Evolutionary conservation across 53 echinoderm and acorn worm species (phyloP).

Genomic region (Echinarachnius parma): DNA sequence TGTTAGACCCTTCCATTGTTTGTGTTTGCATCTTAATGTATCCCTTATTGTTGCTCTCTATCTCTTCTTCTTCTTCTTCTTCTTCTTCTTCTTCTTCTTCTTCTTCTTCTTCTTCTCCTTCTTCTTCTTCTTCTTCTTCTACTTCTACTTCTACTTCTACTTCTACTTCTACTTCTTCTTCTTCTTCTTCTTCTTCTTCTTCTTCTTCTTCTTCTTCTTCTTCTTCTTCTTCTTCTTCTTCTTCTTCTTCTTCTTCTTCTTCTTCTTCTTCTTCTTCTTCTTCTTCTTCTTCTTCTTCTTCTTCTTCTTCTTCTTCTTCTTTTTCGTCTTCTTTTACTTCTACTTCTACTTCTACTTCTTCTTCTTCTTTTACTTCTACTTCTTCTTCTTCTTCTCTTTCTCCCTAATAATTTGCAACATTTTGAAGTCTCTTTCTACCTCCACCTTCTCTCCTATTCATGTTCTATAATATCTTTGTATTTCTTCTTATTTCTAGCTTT

Average conservation of each 20-base stretch:
- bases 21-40: too few species aligned
- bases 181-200: background rate
- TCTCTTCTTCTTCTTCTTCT: slow-evolving; percentile 8
- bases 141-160: background rate
- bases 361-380: background rate
- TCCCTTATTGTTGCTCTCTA: too few species aligned
- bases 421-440: background rate
- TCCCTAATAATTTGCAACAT: background rate
- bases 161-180: background rate
- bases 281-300: background rate
- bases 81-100: slow-evolving; percentile 11
- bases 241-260: background rate
- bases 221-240: background rate
- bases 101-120: background rate
- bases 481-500: too few species aligned
- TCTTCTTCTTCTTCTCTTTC: background rate
- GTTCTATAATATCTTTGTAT: too few species aligned
- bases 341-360: background rate
- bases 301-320: background rate
- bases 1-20: too few species aligned
- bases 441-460: background rate
- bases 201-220: background rate
- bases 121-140: background rate
- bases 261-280: background rate
- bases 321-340: background rate